Evolutionary conservation across 2,797 vertebrate species (phyloP), one percentile per base, ranked within the genome.

Genomic region (Gephyroberyx darwinii): DNA sequence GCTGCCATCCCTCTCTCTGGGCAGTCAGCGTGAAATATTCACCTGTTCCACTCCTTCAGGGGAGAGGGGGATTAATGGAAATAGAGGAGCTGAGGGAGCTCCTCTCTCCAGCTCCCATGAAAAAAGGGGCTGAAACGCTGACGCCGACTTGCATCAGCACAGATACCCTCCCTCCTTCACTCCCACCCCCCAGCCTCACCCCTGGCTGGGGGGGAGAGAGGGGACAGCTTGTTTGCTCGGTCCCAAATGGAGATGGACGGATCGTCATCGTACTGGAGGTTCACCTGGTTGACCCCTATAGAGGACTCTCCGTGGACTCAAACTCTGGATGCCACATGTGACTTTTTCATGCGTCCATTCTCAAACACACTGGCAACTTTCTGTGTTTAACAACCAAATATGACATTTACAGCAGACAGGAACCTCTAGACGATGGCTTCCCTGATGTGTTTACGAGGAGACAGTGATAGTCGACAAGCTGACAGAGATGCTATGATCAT

Each of bases 11-110:
- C 80, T 82, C 78, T 86, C 71, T 84, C 71, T 88, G 79, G 75
- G 83, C 85, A 88, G 74, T 45, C 83, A 72, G 76, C 41, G 78
- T 88, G 86, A 92, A 90, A 92, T 88, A 90, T 88, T 90, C 84
- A 86, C 86, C 87, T 89, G 86, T 84, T 91, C 77, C 73, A 74
- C 80, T 89, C 77, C 79, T 89, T 75, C 74, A 82, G 79, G 66
- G 85, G 65, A 83, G 72, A 69, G 77, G 62, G 58, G 74, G 78
- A 87, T 86, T 83, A 87, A 90, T 90, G 85, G 86, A 83, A 81
- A 74, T 16, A 74, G 69, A 84, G 74, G 75, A 86, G 79, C 70
- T 76, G 61, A 80, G 78, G 75, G 75, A 84, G 77, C 76, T 71
- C 54, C 76, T 83, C 69, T 63, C 60, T 88, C 70, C 71, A 66